phyloP scores from a whole-genome alignment of 37 sponge, comb jelly and placozoan species.

The Aplysina aerophoba region DNA sequence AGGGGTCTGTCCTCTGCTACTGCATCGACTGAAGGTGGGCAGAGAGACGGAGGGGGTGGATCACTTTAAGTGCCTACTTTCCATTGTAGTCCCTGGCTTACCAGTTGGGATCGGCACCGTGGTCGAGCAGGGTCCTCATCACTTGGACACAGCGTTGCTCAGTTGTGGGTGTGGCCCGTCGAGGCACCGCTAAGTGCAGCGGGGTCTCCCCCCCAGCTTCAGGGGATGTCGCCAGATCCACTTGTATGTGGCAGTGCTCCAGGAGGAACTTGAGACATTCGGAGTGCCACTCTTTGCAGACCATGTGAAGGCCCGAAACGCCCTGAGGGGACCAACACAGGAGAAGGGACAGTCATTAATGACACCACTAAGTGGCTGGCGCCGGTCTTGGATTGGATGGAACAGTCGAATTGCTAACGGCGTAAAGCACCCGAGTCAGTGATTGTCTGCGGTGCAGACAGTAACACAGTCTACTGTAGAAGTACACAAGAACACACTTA shows the following conservation, averaged over 20 bases:
- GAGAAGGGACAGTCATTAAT: too few species aligned
- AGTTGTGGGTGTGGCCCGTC: background rate
- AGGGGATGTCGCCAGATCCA: background rate
- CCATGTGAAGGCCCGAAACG: slow-evolving; percentile 58
- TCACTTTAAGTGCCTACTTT: too few species aligned
- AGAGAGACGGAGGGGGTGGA: too few species aligned
- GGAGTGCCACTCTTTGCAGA: slow-evolving; percentile 50
- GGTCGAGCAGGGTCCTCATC: slow-evolving; percentile 56
- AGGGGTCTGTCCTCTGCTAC: slow-evolving; percentile 42
- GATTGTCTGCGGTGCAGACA: background rate
- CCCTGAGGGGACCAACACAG: slow-evolving; percentile 41
- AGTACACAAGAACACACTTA: background rate
- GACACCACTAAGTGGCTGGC: too few species aligned
- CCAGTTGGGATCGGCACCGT: slow-evolving; percentile 63
- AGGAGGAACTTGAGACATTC: slow-evolving; percentile 67
- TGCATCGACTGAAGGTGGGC: background rate
- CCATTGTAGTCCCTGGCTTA: slow-evolving; percentile 31
- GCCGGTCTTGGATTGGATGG: too few species aligned
- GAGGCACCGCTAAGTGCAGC: slow-evolving; percentile 44
- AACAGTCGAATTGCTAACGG: too few species aligned
- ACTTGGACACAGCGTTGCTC: slow-evolving; percentile 25
- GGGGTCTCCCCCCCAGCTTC: slow-evolving; percentile 58
- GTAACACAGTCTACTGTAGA: background rate
- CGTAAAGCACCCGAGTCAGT: background rate
- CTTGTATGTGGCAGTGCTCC: slow-evolving; percentile 42